Evolutionary conservation across 2,888 invertebrate species (phyloP).

Genomic region (Allolobophora icterica): DNA sequence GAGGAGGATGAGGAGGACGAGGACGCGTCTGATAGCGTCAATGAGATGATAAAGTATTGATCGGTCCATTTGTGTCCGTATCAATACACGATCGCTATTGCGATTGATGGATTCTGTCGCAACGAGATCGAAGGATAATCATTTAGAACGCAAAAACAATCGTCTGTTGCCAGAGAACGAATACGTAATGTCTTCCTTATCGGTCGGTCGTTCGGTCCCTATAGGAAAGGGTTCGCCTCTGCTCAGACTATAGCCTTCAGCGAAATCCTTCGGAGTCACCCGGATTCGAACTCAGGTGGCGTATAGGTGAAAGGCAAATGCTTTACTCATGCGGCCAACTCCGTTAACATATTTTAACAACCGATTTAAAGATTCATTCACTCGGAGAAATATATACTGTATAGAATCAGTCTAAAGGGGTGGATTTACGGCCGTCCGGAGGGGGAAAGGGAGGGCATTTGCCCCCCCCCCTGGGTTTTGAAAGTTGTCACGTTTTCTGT

Average conservation of each 20-base stretch:
- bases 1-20: not conserved
- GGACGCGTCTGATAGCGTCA: not conserved
- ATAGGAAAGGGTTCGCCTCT: not conserved
- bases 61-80: constrained; percentile 11
- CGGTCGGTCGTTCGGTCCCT: not conserved
- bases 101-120: not conserved
- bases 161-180: not conserved
- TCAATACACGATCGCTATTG: not conserved
- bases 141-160: not conserved
- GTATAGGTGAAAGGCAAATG: no score
- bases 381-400: no score
- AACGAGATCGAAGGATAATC: not conserved
- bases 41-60: constrained; percentile 17
- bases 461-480: no score
- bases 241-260: not conserved
- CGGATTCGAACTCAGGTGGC: no score
- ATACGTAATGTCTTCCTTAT: not conserved
- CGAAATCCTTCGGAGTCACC: not conserved
- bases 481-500: no score
- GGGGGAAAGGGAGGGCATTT: no score
- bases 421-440: no score
- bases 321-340: no score
- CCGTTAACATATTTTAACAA: no score
- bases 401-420: no score
- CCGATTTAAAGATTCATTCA: no score